Evolutionary conservation across 2,113 vertebrate genomes (phyloP).

Genomic region (Gasterosteus nipponicus): DNA sequence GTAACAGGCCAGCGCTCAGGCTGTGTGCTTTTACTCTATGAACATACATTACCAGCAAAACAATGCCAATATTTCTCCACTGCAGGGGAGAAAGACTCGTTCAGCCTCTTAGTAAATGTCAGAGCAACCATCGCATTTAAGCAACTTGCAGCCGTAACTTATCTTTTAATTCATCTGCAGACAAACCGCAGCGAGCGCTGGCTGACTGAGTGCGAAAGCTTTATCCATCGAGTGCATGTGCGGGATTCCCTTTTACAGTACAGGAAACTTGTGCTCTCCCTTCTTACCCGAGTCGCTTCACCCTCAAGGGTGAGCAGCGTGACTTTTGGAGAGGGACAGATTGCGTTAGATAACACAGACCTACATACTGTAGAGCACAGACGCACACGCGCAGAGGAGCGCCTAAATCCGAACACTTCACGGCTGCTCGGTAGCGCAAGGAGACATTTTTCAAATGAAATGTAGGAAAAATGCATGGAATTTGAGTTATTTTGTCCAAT

Average conservation of each 20-base stretch:
- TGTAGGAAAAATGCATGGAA: background rate
- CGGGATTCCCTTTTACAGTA: conserved; percentile 30
- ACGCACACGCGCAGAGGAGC: conserved; percentile 21
- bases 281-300: background rate
- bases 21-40: conserved; percentile 4
- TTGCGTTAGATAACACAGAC: conserved; percentile 74
- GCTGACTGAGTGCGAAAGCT: background rate
- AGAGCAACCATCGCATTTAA: background rate
- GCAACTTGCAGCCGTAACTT: background rate
- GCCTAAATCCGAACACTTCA: background rate
- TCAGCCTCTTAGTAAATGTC: background rate
- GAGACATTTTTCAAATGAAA: background rate
- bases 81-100: background rate
- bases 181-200: background rate
- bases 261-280: conserved; percentile 16
- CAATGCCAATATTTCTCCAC: background rate
- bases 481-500: background rate
- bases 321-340: conserved; percentile 75
- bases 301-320: conserved; percentile 58
- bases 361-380: conserved; percentile 55
- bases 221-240: background rate
- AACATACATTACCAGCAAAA: background rate
- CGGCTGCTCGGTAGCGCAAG: background rate
- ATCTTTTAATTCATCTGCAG: background rate
- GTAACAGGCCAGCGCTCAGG: background rate